These are phyloP conservation scores for Drosophila navojoa DNA, from an alignment of 1,140 invertebrate species.

Conservation along the genomic window DNA sequence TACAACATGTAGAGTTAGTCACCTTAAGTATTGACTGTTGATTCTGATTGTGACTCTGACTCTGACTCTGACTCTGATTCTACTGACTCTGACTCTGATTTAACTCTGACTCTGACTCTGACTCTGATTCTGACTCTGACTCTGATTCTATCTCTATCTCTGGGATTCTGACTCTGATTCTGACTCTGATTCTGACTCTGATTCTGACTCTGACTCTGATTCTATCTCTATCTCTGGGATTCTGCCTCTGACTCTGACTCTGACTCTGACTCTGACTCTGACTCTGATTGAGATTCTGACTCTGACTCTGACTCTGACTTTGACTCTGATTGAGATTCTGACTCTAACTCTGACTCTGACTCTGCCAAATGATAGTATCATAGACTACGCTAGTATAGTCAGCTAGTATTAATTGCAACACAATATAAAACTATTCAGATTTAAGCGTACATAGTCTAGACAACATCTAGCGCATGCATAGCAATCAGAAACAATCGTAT, in stretches of 20 bases:
- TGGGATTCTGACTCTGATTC: neutral
- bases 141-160: neutral
- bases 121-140: neutral
- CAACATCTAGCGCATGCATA: too few relatives aligned
- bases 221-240: neutral
- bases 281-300: neutral
- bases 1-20: slow-evolving; percentile 7
- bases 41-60: slow-evolving; percentile 6
- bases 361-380: neutral
- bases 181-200: neutral
- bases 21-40: slow-evolving; percentile 5
- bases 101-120: neutral
- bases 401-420: neutral
- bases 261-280: neutral
- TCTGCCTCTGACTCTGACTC: neutral
- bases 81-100: neutral
- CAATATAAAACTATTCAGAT: too few relatives aligned
- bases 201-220: neutral
- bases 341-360: neutral
- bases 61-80: neutral
- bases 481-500: too few relatives aligned
- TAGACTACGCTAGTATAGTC: neutral
- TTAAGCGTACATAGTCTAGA: too few relatives aligned
- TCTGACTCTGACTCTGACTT: neutral
- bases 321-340: neutral